Base-by-base conservation (phyloP, 2,113 vertebrate genomes). In the Numida meleagris region DNA sequence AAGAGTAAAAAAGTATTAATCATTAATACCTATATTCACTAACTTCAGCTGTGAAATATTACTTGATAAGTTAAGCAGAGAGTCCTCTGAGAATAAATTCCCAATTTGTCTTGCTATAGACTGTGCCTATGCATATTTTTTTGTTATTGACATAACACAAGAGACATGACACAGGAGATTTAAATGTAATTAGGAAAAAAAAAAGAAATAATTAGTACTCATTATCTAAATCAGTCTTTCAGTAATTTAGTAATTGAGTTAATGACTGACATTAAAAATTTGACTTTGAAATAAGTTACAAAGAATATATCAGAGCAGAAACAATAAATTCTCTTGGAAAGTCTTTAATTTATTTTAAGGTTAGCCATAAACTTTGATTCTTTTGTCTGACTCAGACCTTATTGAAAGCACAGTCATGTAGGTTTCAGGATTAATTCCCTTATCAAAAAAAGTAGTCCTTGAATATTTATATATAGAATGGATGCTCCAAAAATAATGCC, bases 371-470 rank as follows among this genome's bases (percentile, higher is more conserved):
- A 65, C 10, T 67, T 80, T 46, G 12, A 51, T 48, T 73, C 33
- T 68, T 83, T 88, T 92, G 33, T 55, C 24, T 77, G 63, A 81
- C 74, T 90, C 38, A 70, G 77, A 77, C 14, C 9, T 84, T 7
- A 46, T 75, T 75, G 59, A 81, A 77, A 75, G 14, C 24, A 67
- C 19, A 78, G 33, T 2, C 20, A 40, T 90, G 2, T 3, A 53
- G 38, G 9, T 55, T 90, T 63, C 57, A 89, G 3, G 75, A 72
- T 84, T 82, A 51, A 23, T 7, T 57, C n/a, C 75, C 58, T 89
- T 87, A 82, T 70, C 27, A 87, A 27, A 14, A 92, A 61, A 19
- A 36, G 25, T 58, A 93, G 51, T 43, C 21, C 59, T 36, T 27
- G 55, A 82, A 50, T 58, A 88, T 67, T 58, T 75, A 85, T 59